Evolutionary conservation across 2,797 vertebrate genomes (phyloP), one percentile per base, ranked within the genome.

Genomic region (Nasua narica): DNA sequence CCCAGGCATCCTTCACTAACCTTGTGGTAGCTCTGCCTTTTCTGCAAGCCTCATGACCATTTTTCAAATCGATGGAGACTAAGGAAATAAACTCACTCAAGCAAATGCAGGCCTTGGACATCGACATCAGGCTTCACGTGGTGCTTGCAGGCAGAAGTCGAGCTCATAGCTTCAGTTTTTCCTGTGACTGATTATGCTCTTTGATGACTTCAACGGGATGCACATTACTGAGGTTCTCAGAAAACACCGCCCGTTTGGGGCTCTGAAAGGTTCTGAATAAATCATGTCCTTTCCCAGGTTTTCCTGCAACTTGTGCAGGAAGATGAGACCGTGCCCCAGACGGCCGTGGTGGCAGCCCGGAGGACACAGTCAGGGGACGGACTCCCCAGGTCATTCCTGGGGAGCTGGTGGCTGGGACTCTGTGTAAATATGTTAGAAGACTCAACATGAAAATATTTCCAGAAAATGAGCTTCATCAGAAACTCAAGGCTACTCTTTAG

Each of bases 71-170:
- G 37, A 3, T 4, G 2, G 43, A 25, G 15, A 40, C 13, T 4
- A 9, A 48, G 23, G 46, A 56, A 46, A 56, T 12, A 46, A 40
- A 13, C n/a, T 43, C 25, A 27, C 25, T 1, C 12, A 19, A 83
- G 76, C 3, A 16, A 40, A 60, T 1, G 9, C 5, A 2, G 1
- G 1, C 48, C 67, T 9, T 9, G 4, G n/a, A 3, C 7, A 7
- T 13, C 0, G 7, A 37, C 40, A 4, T 3, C 0, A 5, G 1
- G 12, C 69, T 29, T 1, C 7, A 18, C 0, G 6, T 0, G 0
- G 0, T 19, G n/a, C 7, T 0, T 29, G 18, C 23, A 16, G 1
- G 13, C 1, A 14, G 92, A 87, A 43, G 72, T 46, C 70, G 21
- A 15, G 56, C 7, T 69, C n/a, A 0, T 0, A 10, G 52, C 21